Base-by-base conservation (phyloP, 1,140 invertebrate genomes). In the Ceratina calcarata region DNA sequence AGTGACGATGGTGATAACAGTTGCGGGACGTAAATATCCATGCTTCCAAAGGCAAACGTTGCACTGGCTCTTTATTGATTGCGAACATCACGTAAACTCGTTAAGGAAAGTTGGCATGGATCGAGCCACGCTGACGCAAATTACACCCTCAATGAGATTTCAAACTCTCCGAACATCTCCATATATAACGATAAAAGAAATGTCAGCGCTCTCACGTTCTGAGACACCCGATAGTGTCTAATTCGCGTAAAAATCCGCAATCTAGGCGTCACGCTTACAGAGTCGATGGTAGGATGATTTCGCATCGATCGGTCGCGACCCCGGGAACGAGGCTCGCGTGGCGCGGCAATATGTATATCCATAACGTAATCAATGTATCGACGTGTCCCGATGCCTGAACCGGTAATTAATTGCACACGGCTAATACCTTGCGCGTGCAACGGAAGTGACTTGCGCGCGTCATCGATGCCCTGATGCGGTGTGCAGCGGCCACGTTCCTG, bases 391-490 rank as follows among this genome's bases (percentile, higher is more conserved):
- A 64, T 76, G 51, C 37, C 74, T 64, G 57, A 72, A 69, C 64
- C 55, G 82, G 77, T 85, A 85, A 85, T 85, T 85, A 85, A 85
- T 85, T 75, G 72, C 71, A 73, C 74, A 80, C 67, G 71, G 71
- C 62, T 84, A 83, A 84, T 85, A 79, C 68, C 64, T 70, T 83
- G 61, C 83, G 71, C 69, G 82, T 78, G 55, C 60, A 74, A 80
- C 73, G 70, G 67, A 82, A 83, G 77, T 68, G 81, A 85, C 71
- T 85, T 85, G 83, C 83, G 83, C 83, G 83, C 80, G 83, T 82
- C 80, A 83, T 73, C 83, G 77, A 77, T 78, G 78, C 57, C 57
- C 57, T 60, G 72, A 53, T 62, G 64, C 68, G 62, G 15, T 45
- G 37, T 45, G 37, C 37, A 45, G 37, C 37, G 37, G 73, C 58